A percentile compares a stretch with the other conserved stretches of the same genome.
phyloP scores from a whole-genome alignment of 2,888 invertebrate species.

The Arenicola marina region DNA sequence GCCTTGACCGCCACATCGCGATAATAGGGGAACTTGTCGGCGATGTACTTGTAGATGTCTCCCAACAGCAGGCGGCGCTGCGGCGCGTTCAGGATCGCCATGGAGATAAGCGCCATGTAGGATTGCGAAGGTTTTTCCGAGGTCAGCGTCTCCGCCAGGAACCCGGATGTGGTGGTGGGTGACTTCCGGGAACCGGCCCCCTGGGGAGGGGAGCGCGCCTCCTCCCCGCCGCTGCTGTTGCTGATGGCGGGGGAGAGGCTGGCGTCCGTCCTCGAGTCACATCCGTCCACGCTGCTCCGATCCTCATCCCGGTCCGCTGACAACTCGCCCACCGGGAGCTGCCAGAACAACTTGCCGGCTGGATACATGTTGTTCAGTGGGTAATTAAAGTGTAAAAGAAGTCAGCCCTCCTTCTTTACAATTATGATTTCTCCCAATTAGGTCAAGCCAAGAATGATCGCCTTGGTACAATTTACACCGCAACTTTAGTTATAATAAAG shows the following conservation, averaged over 20 bases:
- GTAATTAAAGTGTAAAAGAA: too few relatives aligned
- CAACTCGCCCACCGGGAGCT: too few relatives aligned
- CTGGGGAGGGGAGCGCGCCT: slow-evolving; percentile 1
- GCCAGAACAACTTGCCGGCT: too few relatives aligned
- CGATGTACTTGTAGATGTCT: slow-evolving; percentile 57
- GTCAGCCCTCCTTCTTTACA: too few relatives aligned
- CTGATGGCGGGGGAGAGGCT: neutral
- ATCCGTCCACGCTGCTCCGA: neutral
- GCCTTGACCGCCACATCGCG: slow-evolving; percentile 46
- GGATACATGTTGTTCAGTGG: too few relatives aligned
- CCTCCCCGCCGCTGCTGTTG: slow-evolving; percentile 7
- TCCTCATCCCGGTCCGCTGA: neutral
- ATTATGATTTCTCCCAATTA: too few relatives aligned
- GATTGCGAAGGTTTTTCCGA: neutral
- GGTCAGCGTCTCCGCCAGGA: neutral
- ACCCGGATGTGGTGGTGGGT: neutral
- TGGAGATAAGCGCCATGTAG: slow-evolving; percentile 45
- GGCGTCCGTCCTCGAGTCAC: neutral
- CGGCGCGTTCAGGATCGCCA: slow-evolving; percentile 52
- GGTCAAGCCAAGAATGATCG: too few relatives aligned
- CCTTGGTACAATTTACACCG: too few relatives aligned
- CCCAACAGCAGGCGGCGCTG: slow-evolving; percentile 51
- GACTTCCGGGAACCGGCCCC: neutral
- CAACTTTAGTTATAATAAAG: too few relatives aligned
- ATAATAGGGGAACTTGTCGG: slow-evolving; percentile 52